Evolutionary conservation across 2,888 invertebrate species (phyloP).

Genomic region (Pseudanteris insignis): DNA sequence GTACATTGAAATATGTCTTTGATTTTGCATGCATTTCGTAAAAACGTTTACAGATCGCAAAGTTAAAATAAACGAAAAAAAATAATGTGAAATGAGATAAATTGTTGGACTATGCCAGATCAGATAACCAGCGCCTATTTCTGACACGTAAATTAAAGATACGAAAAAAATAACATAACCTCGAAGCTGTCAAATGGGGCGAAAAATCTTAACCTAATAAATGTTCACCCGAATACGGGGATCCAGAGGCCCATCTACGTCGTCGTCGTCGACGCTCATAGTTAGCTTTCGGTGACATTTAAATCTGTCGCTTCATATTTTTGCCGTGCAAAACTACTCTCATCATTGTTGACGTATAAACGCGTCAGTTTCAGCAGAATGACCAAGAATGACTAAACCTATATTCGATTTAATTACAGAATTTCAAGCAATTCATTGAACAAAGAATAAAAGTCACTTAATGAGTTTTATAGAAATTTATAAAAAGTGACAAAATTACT

Average conservation of each 20-base stretch:
- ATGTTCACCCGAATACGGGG: conserved; percentile 68
- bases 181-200: conserved; percentile 7
- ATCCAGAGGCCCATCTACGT: conserved; percentile 66
- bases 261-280: conserved; percentile 64
- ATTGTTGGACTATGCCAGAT: conserved; percentile 59
- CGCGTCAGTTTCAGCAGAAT: too few relatives aligned
- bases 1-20: too few relatives aligned
- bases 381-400: too few relatives aligned
- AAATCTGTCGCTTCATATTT: conserved; percentile 51
- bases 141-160: not conserved
- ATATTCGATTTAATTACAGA: too few relatives aligned
- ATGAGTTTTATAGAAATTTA: too few relatives aligned
- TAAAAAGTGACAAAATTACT: too few relatives aligned
- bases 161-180: conserved; percentile 18
- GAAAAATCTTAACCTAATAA: too few relatives aligned
- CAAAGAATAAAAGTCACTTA: too few relatives aligned
- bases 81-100: conserved; percentile 47
- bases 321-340: conserved; percentile 11
- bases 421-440: too few relatives aligned
- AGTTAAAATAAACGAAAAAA: not conserved
- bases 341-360: conserved; percentile 11
- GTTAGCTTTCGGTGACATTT: conserved; percentile 57
- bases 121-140: conserved; percentile 26
- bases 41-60: too few relatives aligned
- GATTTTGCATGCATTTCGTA: too few relatives aligned